phyloP scores from a whole-genome alignment of 2,797 vertebrate genomes.

The Eleutherodactylus coqui region DNA sequence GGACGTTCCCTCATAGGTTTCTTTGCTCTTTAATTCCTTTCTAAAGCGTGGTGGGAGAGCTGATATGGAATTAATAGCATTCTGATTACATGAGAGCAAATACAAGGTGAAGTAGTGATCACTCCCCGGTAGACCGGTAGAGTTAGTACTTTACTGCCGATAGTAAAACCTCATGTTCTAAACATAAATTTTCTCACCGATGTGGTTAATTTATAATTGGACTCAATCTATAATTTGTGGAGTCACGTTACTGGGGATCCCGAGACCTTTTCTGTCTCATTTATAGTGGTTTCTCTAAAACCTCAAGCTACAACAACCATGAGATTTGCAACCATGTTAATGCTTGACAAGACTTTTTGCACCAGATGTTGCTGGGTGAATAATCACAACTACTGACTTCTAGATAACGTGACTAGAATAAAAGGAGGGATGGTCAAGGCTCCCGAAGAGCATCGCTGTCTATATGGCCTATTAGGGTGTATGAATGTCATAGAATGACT shows the following conservation, averaged over 20 bases:
- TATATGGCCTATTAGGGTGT: neutral
- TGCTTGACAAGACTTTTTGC: neutral
- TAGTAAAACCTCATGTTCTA: neutral
- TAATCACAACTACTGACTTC: too few species aligned
- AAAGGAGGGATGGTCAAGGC: too few species aligned
- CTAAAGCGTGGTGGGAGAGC: constrained; percentile 78
- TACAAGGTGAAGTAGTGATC: neutral
- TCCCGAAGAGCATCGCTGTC: neutral
- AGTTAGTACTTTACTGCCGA: neutral
- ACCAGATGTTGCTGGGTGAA: too few species aligned
- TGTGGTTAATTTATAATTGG: too few species aligned
- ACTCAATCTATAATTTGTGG: neutral
- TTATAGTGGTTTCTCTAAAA: neutral
- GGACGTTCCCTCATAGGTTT: constrained; percentile 66
- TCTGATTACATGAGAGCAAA: neutral
- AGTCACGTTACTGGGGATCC: neutral
- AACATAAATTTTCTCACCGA: neutral
- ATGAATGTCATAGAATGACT: neutral
- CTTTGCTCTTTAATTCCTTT: constrained; percentile 69
- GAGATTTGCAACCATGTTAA: neutral
- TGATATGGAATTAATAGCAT: constrained; percentile 64
- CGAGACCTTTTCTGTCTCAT: neutral
- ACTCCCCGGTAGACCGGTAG: neutral
- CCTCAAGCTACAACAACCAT: neutral
- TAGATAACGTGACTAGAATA: too few species aligned